Evolutionary conservation across 2,888 invertebrate genomes (phyloP).

Genomic region (Diarsia mendica): DNA sequence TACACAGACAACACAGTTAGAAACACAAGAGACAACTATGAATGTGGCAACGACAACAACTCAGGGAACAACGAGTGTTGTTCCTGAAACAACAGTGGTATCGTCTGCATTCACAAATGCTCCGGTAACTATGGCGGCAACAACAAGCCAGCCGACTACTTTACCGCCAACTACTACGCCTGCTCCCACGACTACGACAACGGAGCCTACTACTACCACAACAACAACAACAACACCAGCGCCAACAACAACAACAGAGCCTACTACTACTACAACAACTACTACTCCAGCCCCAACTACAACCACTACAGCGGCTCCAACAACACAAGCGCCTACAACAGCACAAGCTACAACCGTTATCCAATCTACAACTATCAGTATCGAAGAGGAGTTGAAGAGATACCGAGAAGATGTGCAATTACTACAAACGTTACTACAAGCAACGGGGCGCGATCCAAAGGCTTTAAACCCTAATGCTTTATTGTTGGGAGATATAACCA

Average conservation of each 20-base stretch:
- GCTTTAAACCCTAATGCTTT: conserved; percentile 71
- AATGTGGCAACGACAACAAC: conserved; percentile 71
- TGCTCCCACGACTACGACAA: conserved; percentile 64
- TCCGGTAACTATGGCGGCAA: conserved; percentile 67
- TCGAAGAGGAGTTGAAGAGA: conserved; percentile 76
- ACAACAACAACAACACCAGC: conserved; percentile 63
- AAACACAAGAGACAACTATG: conserved; percentile 69
- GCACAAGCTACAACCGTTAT: conserved; percentile 65
- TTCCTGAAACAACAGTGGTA: conserved; percentile 61
- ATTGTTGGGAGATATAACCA: conserved; percentile 62
- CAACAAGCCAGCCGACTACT: conserved; percentile 68
- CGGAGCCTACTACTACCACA: conserved; percentile 57
- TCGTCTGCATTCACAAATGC: conserved; percentile 66
- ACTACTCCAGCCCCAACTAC: conserved; percentile 62
- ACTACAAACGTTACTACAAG: conserved; percentile 75
- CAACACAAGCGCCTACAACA: conserved; percentile 65
- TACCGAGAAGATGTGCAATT: conserved; percentile 79
- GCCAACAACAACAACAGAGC: conserved; percentile 52
- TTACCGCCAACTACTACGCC: conserved; percentile 63
- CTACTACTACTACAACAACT: conserved; percentile 69
- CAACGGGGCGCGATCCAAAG: conserved; percentile 84
- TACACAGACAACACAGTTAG: conserved; percentile 79
- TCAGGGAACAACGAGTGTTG: conserved; percentile 63
- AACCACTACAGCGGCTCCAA: conserved; percentile 62
- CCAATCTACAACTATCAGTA: conserved; percentile 70